Evolutionary conservation across 2,113 vertebrate genomes (phyloP).

Genomic region (Leptobrachium ailaonicum): DNA sequence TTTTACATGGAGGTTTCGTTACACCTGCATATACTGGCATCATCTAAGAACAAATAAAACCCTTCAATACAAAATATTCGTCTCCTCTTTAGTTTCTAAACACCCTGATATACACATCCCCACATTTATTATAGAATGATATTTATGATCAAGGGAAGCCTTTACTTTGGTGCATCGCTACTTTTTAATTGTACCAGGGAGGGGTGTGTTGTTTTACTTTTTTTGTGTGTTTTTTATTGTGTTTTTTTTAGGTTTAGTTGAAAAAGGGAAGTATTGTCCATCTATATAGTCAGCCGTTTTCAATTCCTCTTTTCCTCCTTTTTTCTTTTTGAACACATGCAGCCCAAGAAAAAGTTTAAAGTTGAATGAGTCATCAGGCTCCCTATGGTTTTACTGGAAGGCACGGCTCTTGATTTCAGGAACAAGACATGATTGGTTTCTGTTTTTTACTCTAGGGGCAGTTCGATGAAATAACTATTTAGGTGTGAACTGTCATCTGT

Average conservation of each 20-base stretch:
- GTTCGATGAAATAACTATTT: background rate
- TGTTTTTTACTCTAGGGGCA: background rate
- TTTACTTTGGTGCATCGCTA: too few species aligned
- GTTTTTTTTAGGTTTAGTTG: slow-evolving; percentile 49
- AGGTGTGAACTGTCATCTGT: too few species aligned
- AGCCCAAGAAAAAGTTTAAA: slow-evolving; percentile 42
- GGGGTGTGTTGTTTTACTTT: too few species aligned
- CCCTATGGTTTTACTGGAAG: slow-evolving; percentile 55
- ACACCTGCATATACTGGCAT: too few species aligned
- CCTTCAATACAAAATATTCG: too few species aligned
- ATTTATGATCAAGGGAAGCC: too few species aligned
- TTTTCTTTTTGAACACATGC: background rate
- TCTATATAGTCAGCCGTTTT: slow-evolving; percentile 65
- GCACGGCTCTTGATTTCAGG: slow-evolving; percentile 49
- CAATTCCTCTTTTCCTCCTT: slow-evolving; percentile 60
- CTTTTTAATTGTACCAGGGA: too few species aligned
- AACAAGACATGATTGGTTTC: slow-evolving; percentile 25
- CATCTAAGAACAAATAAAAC: too few species aligned
- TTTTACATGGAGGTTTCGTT: too few species aligned
- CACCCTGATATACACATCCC: too few species aligned
- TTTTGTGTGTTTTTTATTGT: background rate
- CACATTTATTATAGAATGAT: too few species aligned
- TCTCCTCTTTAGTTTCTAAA: too few species aligned
- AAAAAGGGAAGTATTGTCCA: slow-evolving; percentile 59
- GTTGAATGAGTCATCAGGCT: slow-evolving; percentile 51